Evolutionary conservation across 2,888 invertebrate species (phyloP).

Genomic region (Venusia cambrica): DNA sequence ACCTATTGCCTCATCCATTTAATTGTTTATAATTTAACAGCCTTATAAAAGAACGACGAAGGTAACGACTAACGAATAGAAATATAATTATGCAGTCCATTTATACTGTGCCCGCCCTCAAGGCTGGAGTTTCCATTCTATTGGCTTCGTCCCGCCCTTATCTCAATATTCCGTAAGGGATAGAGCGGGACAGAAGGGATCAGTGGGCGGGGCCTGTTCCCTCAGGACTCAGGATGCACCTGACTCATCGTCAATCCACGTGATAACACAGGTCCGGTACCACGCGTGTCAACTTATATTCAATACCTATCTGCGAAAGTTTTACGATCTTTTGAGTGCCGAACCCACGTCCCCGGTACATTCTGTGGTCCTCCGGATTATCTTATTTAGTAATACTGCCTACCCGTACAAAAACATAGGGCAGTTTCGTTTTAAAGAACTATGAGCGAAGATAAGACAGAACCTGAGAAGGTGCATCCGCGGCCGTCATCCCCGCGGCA

Average conservation of each 20-base stretch:
- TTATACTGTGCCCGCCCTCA: constrained; percentile 15
- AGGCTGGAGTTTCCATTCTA: constrained; percentile 43
- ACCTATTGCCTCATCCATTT: too few species aligned
- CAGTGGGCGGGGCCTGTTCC: constrained; percentile 52
- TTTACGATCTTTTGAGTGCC: too few species aligned
- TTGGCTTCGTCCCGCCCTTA: constrained; percentile 52
- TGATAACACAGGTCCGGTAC: constrained; percentile 40
- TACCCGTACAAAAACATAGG: too few species aligned
- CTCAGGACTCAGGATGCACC: constrained; percentile 52
- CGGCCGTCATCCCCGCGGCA: constrained; percentile 89
- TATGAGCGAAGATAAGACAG: constrained; percentile 28
- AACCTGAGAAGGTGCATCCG: constrained; percentile 47
- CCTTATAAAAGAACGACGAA: too few species aligned
- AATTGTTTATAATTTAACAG: too few species aligned
- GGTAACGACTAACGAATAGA: too few species aligned
- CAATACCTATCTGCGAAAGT: not conserved
- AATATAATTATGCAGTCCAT: too few species aligned
- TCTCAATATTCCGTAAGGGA: constrained; percentile 38
- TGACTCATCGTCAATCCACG: constrained; percentile 60
- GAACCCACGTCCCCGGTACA: too few species aligned
- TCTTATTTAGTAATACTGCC: too few species aligned
- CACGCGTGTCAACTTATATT: too few species aligned
- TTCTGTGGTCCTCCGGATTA: too few species aligned
- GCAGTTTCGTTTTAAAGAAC: too few species aligned
- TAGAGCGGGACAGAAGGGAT: constrained; percentile 39